Evolutionary conservation across 2,797 vertebrate species (phyloP).

Genomic region (Muraenolepis orangiensis): DNA sequence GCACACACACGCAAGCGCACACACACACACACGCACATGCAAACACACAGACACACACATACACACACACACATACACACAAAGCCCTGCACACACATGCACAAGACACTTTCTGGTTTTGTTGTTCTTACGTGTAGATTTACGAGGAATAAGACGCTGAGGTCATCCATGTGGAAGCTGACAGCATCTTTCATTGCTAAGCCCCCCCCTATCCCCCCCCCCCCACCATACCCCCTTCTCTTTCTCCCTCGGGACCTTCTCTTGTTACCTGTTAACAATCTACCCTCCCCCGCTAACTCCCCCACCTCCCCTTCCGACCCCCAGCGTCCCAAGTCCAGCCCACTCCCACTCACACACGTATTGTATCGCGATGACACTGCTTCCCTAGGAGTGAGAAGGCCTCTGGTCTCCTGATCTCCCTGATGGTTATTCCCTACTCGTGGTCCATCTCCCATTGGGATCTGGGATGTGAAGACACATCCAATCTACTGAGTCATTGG

Average conservation of each 20-base stretch:
- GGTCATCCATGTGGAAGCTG: slow-evolving; percentile 54
- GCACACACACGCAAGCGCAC: too few species aligned
- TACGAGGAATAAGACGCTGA: slow-evolving; percentile 48
- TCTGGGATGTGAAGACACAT: too few species aligned
- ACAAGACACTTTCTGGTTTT: slow-evolving; percentile 39
- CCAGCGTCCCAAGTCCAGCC: background rate
- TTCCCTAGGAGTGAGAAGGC: background rate
- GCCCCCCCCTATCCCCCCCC: slow-evolving; percentile 18
- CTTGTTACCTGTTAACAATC: slow-evolving; percentile 52
- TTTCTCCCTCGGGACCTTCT: slow-evolving; percentile 39
- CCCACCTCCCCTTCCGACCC: slow-evolving; percentile 14
- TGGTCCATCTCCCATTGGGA: too few species aligned
- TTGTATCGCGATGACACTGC: background rate
- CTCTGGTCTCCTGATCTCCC: too few species aligned
- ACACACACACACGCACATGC: too few species aligned
- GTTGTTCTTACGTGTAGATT: slow-evolving; percentile 38
- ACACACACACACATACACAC: background rate
- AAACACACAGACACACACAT: background rate
- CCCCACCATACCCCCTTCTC: background rate
- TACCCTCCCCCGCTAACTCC: slow-evolving; percentile 9
- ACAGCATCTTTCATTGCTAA: slow-evolving; percentile 58
- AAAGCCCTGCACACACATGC: background rate
- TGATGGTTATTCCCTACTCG: too few species aligned
- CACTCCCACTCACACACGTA: background rate
- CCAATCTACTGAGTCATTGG: too few species aligned